Percentiles rank a stretch among this genome's conserved stretches.
phyloP scores from a whole-genome alignment of 2,888 invertebrate genomes.

The Autographa pulchrina region DNA sequence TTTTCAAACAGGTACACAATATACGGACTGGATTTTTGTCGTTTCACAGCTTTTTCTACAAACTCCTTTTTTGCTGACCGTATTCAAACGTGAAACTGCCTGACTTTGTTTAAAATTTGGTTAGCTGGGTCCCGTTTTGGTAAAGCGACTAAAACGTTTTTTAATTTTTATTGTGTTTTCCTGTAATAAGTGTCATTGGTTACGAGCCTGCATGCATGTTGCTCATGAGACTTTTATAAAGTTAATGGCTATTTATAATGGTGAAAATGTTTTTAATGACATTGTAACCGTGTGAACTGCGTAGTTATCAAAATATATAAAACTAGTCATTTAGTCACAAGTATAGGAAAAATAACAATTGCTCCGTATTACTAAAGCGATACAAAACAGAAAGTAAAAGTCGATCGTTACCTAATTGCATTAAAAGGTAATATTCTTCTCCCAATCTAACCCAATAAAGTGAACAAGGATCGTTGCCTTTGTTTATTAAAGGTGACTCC shows the following conservation, averaged over 20 bases:
- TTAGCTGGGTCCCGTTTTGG: conserved; percentile 19
- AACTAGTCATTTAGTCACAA: too few relatives aligned
- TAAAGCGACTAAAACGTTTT: conserved; percentile 25
- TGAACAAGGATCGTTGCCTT: conserved; percentile 33
- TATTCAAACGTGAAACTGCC: conserved; percentile 40
- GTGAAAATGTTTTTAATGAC: not conserved
- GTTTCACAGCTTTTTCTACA: conserved; percentile 27
- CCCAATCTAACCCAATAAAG: conserved; percentile 34
- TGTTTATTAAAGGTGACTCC: conserved; percentile 47
- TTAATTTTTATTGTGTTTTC: conserved; percentile 20
- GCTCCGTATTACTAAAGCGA: too few relatives aligned
- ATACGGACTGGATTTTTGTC: conserved; percentile 46
- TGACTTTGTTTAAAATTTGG: conserved; percentile 45
- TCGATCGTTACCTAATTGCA: conserved; percentile 21
- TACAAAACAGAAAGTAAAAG: not conserved
- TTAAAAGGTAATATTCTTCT: conserved; percentile 26
- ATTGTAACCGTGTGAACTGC: not conserved
- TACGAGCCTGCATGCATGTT: not conserved
- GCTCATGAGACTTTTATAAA: too few relatives aligned
- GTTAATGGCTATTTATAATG: not conserved
- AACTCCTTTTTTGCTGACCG: conserved; percentile 42
- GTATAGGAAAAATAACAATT: too few relatives aligned
- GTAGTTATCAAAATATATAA: too few relatives aligned
- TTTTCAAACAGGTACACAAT: conserved; percentile 48
- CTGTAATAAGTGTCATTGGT: conserved; percentile 7